Evolutionary conservation across 2,888 invertebrate species (phyloP), one percentile per base, ranked within the genome.

Genomic region (Caenorhabditis macrosperma): DNA sequence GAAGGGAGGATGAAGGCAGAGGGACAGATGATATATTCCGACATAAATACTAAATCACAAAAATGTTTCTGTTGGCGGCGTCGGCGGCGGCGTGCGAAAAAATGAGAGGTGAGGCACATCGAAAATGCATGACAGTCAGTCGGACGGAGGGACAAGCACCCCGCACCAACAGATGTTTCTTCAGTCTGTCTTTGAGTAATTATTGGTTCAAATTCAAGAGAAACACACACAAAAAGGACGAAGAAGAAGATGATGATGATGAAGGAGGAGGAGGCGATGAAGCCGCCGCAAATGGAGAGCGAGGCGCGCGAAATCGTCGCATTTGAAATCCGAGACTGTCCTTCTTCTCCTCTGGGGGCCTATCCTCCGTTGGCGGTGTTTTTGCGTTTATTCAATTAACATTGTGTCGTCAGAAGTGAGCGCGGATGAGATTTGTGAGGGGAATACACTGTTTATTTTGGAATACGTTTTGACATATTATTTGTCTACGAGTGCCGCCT

Each of bases 371-470:
- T 20, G 38, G 44, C 67, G 55, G 22, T 55, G 60, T 71, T 61
- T 61, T 71, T 71, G 60, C 61, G 63, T 26, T 63, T 64, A 72
- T 72, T 72, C 72, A 72, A 72, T 72, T 72, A 72, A 72, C 72
- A 63, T 68, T 55, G 7, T 38, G 38, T 30, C 15, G 54, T 54
- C 55, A 22, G n/a, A 59, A 59, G 55, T 55, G 55, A 38, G n/a
- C n/a, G n/a, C n/a, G n/a, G 57, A 17, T 9, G 30, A 1, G 54
- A n/a, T 9, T n/a, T n/a, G n/a, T n/a, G n/a, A n/a, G 20, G 28
- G 22, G 28, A 10, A 26, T 26, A 60, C 33, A 71, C 28, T 71
- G 69, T 71, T 71, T 71, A 71, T 71, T 71, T 54, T 61, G 48
- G 28, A 26, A 61, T 41, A 59, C 35, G 59, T 55, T 55, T 30